A percentile compares a stretch with the other conserved stretches of the same genome.
Conservation (phyloP, 2,888 invertebrate genomes). For the Trichopoda pennipes region DNA sequence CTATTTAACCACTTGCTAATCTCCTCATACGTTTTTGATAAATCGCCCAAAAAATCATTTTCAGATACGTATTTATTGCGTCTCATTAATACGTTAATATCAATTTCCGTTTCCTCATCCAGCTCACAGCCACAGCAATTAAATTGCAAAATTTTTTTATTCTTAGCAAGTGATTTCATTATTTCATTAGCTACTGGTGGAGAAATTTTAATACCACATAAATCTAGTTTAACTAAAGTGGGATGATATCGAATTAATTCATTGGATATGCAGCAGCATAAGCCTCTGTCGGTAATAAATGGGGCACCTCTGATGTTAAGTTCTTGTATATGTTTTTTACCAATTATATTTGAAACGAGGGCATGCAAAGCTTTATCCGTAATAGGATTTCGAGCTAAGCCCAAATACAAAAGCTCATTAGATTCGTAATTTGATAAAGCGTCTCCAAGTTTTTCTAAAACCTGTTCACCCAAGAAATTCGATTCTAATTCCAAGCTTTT, state of each 20-base stretch:
- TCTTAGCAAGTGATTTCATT: constrained; percentile 71
- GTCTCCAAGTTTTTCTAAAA: constrained; percentile 62
- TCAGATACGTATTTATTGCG: constrained; percentile 72
- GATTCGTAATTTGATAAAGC: constrained; percentile 47
- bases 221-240: constrained; percentile 70
- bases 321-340: constrained; percentile 69
- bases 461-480: constrained; percentile 70
- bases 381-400: constrained; percentile 74
- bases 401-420: constrained; percentile 71
- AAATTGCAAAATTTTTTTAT: constrained; percentile 70
- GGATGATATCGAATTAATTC: constrained; percentile 72
- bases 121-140: constrained; percentile 74
- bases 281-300: background rate
- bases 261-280: constrained; percentile 65
- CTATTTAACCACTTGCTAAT: constrained; percentile 69
- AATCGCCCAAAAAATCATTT: constrained; percentile 71
- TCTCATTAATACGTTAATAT: constrained; percentile 73
- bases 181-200: constrained; percentile 53
- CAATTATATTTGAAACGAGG: constrained; percentile 67
- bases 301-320: constrained; percentile 72
- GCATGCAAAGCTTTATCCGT: constrained; percentile 65
- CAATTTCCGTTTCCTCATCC: constrained; percentile 72
- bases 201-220: constrained; percentile 71
- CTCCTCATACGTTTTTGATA: constrained; percentile 70
- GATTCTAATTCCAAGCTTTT: constrained; percentile 73